Evolutionary conservation across 2,113 vertebrate species (phyloP), one percentile per base, ranked within the genome.

Genomic region (Chelonoidis abingdonii): DNA sequence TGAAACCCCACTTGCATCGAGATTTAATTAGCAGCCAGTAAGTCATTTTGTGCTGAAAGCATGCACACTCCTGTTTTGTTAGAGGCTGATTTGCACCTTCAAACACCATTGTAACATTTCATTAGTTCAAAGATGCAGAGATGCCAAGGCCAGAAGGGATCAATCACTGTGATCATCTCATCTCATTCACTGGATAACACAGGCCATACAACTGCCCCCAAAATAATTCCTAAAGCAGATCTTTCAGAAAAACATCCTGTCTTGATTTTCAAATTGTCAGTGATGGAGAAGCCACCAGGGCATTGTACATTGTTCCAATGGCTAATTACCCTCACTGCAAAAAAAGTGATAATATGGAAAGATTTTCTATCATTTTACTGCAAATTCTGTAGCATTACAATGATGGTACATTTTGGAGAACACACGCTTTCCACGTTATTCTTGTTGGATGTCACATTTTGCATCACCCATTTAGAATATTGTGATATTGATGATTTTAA

Each of bases 1-100:
- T 95, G 89, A 97, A 98, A 95, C 97, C 97, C 95, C 96, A 96
- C 95, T 98, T 97, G 93, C 94, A 97, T 86, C 85, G 91, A 97
- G 90, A 95, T 97, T 96, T 97, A 96, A 98, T 97, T 96, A 98
- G 92, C 95, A 98, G 94, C 84, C 92, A 92, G 59, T 95, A 94
- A 92, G 94, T 97, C 87, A 89, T 93, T 95, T 86, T 85, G 93
- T 89, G 91, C n/a, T 96, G 98, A 97, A 97, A 96, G 89, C 91
- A 86, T 84, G 59, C 93, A 87, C 89, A 87, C 87, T 95, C 84
- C 81, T 95, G 78, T 93, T 96, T 87, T 95, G 86, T 80, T 95
- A 94, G 82, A 87, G 94, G 47, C 80, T 89, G 50, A 88, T 96
- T 96, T 97, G 93, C 93, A 97, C 91, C 87, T 97, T 96, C 69